These are phyloP conservation scores for Balanococcus diminutus DNA, from an alignment of 2,888 invertebrate species.

Conservation along the genomic window DNA sequence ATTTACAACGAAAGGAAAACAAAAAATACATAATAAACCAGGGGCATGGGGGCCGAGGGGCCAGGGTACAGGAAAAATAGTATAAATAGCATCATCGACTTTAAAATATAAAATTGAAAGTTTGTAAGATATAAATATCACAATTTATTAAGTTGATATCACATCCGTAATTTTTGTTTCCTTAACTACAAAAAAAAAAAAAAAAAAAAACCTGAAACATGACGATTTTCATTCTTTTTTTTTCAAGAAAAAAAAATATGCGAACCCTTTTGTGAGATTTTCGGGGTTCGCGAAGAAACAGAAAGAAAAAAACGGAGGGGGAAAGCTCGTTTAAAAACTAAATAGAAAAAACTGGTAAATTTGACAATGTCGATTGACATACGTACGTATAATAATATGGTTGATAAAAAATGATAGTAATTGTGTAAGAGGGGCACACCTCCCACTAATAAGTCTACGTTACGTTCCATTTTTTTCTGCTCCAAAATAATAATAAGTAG, in stretches of 20 bases:
- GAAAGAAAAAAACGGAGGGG: neutral
- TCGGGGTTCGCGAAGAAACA: neutral
- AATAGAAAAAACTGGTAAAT: neutral
- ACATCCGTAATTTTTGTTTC: conserved; percentile 32
- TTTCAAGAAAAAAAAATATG: neutral
- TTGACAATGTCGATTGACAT: neutral
- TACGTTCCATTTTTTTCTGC: neutral
- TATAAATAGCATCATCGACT: conserved; percentile 27
- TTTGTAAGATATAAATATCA: conserved; percentile 46
- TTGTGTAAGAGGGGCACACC: no score
- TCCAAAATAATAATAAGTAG: neutral
- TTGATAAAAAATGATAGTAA: neutral
- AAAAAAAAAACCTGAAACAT: conserved; percentile 27
- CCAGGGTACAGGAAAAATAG: neutral
- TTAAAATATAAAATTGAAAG: conserved; percentile 47
- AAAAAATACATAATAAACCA: neutral
- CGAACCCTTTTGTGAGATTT: neutral
- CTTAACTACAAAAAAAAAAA: neutral
- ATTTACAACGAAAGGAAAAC: neutral
- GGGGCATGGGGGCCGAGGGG: neutral
- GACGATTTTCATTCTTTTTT: neutral
- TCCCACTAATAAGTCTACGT: no score
- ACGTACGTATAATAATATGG: neutral
- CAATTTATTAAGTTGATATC: conserved; percentile 43
- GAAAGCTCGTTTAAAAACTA: neutral